Base-by-base conservation (phyloP, 2,113 vertebrate genomes). In the Apteryx owenii region DNA sequence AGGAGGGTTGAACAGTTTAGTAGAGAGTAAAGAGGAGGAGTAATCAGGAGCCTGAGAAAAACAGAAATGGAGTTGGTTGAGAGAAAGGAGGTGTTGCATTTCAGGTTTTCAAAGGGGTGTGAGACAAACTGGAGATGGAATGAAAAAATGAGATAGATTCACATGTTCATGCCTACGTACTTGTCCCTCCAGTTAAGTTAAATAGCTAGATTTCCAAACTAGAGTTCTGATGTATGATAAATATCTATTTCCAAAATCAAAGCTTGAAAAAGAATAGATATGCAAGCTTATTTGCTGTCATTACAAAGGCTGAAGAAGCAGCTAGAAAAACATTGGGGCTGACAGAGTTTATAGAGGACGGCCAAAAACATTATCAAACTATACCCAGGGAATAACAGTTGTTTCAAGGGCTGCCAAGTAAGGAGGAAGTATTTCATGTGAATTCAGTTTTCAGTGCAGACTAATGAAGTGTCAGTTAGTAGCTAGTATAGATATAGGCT, bases 231-330 rank as follows among this genome's bases (percentile, higher is more conserved):
- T 61, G 9, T 23, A 38, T 89, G 70, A 19, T 83, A 93, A 94
- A 92, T 81, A 51, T 5, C 38, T 62, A 36, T 26, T 28, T 81
- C 85, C 77, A 82, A 46, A 95, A 94, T 76, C 81, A 77, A 97
- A 95, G 46, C 28, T 22, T 64, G 53, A 71, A 9, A 61, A 85
- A 44, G 56, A 89, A 81, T 78, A 77, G 80, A 21, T 42, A 29
- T 68, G 46, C 19, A 65, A 75, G 51, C 29, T 69, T 38, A 29
- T 21, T 91, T 79, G 9, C 81, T 96, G 64, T 70, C 70, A 75
- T 31, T 75, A 73, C 40, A 48, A 64, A 93, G 8, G 16, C 22
- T 81, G 54, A 51, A 40, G 26, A 60, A 93, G 56, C 58, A 42
- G 16, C 62, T 70, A 89, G 40, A 11, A 81, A 92, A 23, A 19